These are phyloP conservation scores for Brachylomia viminalis DNA, from an alignment of 2,888 invertebrate species.

Conservation along the genomic window DNA sequence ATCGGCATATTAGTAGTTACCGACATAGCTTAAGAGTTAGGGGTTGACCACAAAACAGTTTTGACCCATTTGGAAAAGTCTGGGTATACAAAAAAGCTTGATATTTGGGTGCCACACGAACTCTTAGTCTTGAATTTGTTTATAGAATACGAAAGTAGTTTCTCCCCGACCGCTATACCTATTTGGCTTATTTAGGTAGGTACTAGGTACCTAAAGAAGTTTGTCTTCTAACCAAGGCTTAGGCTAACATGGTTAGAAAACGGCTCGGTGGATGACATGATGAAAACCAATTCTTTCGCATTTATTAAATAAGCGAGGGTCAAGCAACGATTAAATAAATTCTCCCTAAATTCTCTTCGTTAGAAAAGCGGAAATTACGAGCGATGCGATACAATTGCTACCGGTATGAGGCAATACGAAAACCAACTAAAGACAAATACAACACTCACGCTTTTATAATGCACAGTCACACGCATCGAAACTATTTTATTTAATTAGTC, in stretches of 20 bases:
- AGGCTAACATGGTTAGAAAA: not conserved
- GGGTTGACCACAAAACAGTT: too few species aligned
- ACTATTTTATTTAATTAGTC: constrained; percentile 21
- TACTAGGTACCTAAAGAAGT: not conserved
- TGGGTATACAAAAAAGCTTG: too few species aligned
- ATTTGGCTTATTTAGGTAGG: not conserved
- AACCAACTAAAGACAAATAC: not conserved
- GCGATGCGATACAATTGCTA: not conserved
- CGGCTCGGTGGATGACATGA: not conserved
- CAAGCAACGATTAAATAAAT: not conserved
- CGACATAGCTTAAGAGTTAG: too few species aligned
- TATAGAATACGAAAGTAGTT: too few species aligned
- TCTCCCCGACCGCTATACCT: too few species aligned
- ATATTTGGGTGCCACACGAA: too few species aligned
- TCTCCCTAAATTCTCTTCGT: not conserved
- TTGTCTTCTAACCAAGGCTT: not conserved
- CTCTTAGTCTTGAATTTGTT: too few species aligned
- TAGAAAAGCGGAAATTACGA: not conserved
- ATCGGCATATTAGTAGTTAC: too few species aligned
- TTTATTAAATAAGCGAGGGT: not conserved
- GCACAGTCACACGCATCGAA: not conserved
- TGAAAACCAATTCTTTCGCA: not conserved
- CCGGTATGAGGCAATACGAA: not conserved
- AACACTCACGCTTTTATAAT: not conserved
- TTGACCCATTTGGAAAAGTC: too few species aligned